A percentile compares a stretch with the other conserved stretches of the same genome.
Conservation (phyloP, 2,797 vertebrate species). For the Halcyon chelicuti region DNA sequence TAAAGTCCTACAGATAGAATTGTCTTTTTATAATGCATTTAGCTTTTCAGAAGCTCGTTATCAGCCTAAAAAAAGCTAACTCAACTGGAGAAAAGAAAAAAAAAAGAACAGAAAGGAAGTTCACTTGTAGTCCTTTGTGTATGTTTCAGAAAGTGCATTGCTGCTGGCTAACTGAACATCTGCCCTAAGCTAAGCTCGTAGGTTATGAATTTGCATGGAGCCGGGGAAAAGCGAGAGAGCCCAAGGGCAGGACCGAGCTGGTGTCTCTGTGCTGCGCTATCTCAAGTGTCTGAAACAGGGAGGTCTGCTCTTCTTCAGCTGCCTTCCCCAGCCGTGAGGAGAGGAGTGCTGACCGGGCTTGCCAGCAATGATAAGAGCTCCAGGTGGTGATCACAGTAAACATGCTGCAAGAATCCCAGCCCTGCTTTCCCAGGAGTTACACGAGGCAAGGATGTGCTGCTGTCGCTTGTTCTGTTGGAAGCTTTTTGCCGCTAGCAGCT, state of each 20-base stretch:
- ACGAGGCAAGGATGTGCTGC: background rate
- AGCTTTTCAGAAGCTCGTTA: background rate
- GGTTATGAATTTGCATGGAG: background rate
- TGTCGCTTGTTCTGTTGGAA: background rate
- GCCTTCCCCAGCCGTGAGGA: background rate
- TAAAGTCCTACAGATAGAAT: background rate
- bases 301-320: background rate
- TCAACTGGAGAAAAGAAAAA: background rate
- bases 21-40: background rate
- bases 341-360: background rate
- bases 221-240: background rate
- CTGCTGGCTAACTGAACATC: background rate
- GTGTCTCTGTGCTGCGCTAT: background rate
- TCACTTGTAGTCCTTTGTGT: background rate
- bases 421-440: background rate
- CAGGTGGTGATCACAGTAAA: slow-evolving; percentile 6
- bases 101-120: background rate
- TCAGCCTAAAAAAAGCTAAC: background rate
- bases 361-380: slow-evolving; percentile 18
- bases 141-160: background rate
- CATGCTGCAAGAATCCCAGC: background rate
- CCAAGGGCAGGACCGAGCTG: background rate
- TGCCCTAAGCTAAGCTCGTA: background rate
- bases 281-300: background rate
- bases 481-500: background rate